Percentiles rank a stretch among this genome's conserved stretches.
phyloP scores from a whole-genome alignment of 1,140 invertebrate species.

The Pseudomyrmex cubaensis region DNA sequence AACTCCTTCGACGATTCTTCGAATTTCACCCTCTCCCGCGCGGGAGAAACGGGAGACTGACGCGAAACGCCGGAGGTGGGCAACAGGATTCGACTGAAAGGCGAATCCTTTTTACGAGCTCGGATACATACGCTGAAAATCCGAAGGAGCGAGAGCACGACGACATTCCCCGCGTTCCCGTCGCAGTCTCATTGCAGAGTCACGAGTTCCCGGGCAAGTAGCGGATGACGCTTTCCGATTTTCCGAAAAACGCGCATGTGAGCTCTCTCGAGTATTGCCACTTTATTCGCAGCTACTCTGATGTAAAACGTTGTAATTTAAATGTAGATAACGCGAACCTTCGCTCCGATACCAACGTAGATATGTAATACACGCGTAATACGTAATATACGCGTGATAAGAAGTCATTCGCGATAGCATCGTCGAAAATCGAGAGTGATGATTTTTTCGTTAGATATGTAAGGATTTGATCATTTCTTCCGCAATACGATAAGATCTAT shows the following conservation, averaged over 20 bases:
- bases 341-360: slow-evolving; percentile 17
- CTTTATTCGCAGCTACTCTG: slow-evolving; percentile 14
- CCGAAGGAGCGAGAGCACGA: slow-evolving; percentile 37
- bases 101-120: slow-evolving; percentile 76
- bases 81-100: slow-evolving; percentile 68
- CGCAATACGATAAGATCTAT: background rate
- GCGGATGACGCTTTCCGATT: slow-evolving; percentile 63
- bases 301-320: slow-evolving; percentile 58
- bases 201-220: slow-evolving; percentile 68
- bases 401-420: too few species aligned
- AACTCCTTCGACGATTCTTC: slow-evolving; percentile 73
- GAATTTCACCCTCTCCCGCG: slow-evolving; percentile 57
- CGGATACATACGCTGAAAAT: slow-evolving; percentile 42
- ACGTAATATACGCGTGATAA: too few species aligned
- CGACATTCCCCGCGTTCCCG: slow-evolving; percentile 21
- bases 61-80: slow-evolving; percentile 32
- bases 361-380: slow-evolving; percentile 22
- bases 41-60: background rate
- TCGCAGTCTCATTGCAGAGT: slow-evolving; percentile 65
- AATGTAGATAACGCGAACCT: slow-evolving; percentile 49
- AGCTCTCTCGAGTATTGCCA: slow-evolving; percentile 19
- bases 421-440: too few species aligned
- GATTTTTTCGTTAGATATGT: too few species aligned
- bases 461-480: too few species aligned
- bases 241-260: slow-evolving; percentile 36